These are phyloP conservation scores for Lordiphosa stackelbergi DNA, from an alignment of 1,140 invertebrate species.

Conservation along the genomic window DNA sequence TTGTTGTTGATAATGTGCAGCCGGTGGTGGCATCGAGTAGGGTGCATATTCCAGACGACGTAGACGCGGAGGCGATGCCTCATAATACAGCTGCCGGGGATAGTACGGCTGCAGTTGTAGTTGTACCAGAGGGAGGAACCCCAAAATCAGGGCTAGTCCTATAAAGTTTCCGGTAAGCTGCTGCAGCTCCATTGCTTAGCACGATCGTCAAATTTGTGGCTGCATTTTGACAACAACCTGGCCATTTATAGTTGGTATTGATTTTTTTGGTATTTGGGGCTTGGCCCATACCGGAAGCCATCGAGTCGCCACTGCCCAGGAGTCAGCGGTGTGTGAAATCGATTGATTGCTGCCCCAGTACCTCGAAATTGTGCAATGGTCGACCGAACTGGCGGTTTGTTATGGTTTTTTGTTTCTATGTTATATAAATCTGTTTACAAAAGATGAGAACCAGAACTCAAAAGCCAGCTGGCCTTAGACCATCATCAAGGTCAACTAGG, in stretches of 20 bases:
- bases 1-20: conserved; percentile 48
- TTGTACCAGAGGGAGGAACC: conserved; percentile 8
- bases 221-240: conserved; percentile 66
- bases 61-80: conserved; percentile 30
- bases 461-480: conserved; percentile 24
- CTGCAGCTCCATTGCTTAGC: conserved; percentile 56
- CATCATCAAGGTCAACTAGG: conserved; percentile 39
- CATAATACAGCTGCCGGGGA: conserved; percentile 38
- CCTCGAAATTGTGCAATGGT: conserved; percentile 50
- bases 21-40: conserved; percentile 11
- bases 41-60: conserved; percentile 44
- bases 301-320: conserved; percentile 20
- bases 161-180: background rate
- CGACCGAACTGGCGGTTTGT: conserved; percentile 9
- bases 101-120: conserved; percentile 18
- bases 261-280: conserved; percentile 27
- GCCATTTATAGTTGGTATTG: conserved; percentile 54
- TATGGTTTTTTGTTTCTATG: background rate
- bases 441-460: conserved; percentile 12
- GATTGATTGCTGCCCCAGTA: conserved; percentile 45
- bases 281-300: conserved; percentile 62
- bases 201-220: conserved; percentile 68
- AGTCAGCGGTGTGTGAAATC: conserved; percentile 72
- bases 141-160: conserved; percentile 3
- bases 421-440: conserved; percentile 23